Evolutionary conservation across 2,113 vertebrate species (phyloP), one percentile per base, ranked within the genome.

Genomic region (Proteles cristata): DNA sequence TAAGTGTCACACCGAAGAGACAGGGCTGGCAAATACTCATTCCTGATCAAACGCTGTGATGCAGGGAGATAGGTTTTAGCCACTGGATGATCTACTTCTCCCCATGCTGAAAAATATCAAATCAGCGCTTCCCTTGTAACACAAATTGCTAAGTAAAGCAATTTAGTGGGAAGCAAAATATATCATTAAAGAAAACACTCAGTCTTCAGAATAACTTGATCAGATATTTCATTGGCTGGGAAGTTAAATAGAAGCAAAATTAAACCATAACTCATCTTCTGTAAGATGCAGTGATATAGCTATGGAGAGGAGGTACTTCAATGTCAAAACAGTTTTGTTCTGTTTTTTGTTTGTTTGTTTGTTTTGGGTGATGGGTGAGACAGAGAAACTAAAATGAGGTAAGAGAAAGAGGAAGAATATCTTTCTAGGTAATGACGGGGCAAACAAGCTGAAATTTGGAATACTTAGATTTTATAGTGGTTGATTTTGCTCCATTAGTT

Each of bases 111-210:
- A 93, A 89, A 92, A 61, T 92, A 88, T 74, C 87, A 81, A 80
- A 81, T 84, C 74, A 96, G 53, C 2, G 2, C 43, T 66, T 89
- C 28, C 23, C 33, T 33, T 88, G 39, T 2, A 33, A 90, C 50
- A 48, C 65, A 94, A 87, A 92, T 90, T 94, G 39, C 58, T 66
- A 93, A 94, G 71, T 48, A 88, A 95, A 96, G 35, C 77, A 87
- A 65, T 61, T 90, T 69, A 69, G 53, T 79, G 73, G 92, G 73
- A 92, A 73, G 33, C 11, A 96, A 94, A 96, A 92, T 93, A 63
- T 63, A 53, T 63, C 77, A 93, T 96, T 88, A 97, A 94, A 95
- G 80, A 73, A 97, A 88, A 48, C 39, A 80, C 1, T 28, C 12
- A 65, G 39, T 35, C 45, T 88, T 94, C 63, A 94, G 88, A 93